phyloP scores from a whole-genome alignment of 2,888 invertebrate species.

The Lycocerus yunnanus region DNA sequence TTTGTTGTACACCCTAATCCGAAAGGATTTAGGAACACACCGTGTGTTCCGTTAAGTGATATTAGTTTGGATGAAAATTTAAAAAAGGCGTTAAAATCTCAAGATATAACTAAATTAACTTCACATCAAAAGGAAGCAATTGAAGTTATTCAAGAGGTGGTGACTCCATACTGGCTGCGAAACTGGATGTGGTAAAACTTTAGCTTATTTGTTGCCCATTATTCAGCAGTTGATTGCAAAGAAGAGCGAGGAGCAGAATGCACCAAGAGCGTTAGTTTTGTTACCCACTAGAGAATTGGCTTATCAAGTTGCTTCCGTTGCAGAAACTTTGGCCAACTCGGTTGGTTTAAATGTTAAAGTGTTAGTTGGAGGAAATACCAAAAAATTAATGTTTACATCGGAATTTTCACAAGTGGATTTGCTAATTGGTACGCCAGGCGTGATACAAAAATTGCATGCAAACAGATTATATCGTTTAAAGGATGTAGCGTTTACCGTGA shows the following conservation, averaged over 20 bases:
- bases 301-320: conserved; percentile 68
- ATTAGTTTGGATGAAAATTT: conserved; percentile 57
- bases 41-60: conserved; percentile 49
- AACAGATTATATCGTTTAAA: conserved; percentile 72
- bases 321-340: conserved; percentile 60
- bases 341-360: conserved; percentile 67
- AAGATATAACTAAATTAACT: conserved; percentile 65
- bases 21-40: conserved; percentile 46
- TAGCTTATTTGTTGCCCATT: conserved; percentile 84
- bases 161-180: conserved; percentile 86
- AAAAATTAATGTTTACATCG: conserved; percentile 71
- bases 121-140: conserved; percentile 71
- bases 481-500: conserved; percentile 73
- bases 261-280: conserved; percentile 77
- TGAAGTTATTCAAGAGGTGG: conserved; percentile 68
- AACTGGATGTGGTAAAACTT: conserved; percentile 94
- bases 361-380: conserved; percentile 75
- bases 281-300: conserved; percentile 86
- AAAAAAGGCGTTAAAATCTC: conserved; percentile 61
- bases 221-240: conserved; percentile 69
- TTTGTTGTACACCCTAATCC: conserved; percentile 73
- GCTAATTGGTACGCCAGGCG: conserved; percentile 76
- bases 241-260: conserved; percentile 63
- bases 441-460: conserved; percentile 75
- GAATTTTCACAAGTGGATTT: conserved; percentile 72